A percentile compares a stretch with the other conserved stretches of the same genome.
phyloP scores from a whole-genome alignment of 2,797 vertebrate genomes.

The Falco naumanni region DNA sequence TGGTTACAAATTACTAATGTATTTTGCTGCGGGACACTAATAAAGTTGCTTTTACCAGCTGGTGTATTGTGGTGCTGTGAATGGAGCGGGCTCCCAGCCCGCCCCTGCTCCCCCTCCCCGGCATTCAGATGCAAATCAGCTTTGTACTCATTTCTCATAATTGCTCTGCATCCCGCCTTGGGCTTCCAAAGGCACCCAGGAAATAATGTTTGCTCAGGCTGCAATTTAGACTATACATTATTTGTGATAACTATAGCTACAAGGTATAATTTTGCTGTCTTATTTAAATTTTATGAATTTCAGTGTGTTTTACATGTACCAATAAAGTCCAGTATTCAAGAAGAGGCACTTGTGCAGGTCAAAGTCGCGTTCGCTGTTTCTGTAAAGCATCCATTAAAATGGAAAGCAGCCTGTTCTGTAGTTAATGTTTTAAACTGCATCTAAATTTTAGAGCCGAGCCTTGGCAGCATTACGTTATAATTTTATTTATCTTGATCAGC shows the following conservation, averaged over 20 bases:
- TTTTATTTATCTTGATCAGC: conserved; percentile 3
- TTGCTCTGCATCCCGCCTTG: conserved; percentile 61
- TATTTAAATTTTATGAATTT: conserved; percentile 70
- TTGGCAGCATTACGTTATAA: background rate
- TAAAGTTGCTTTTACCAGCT: conserved; percentile 75
- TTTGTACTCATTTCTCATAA: conserved; percentile 62
- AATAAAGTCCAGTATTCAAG: background rate
- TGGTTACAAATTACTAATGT: conserved; percentile 69
- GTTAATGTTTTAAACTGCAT: background rate
- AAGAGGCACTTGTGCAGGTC: conserved; percentile 1
- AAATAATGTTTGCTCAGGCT: conserved; percentile 66
- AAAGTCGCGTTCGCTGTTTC: background rate
- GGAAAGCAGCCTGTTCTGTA: background rate
- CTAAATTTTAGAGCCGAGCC: background rate
- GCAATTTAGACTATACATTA: conserved; percentile 55
- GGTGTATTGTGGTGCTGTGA: conserved; percentile 55
- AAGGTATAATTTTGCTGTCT: conserved; percentile 70
- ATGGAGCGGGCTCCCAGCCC: conserved; percentile 16
- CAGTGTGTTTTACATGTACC: conserved; percentile 60
- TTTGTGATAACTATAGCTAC: conserved; percentile 68
- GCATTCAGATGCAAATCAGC: conserved; percentile 71
- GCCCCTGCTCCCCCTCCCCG: background rate
- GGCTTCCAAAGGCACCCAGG: conserved; percentile 65
- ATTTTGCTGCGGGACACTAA: conserved; percentile 73
- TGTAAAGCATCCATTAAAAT: background rate